Percentiles rank a stretch among this genome's conserved stretches.
These are phyloP conservation scores for Tillus elongatus DNA, from an alignment of 2,888 invertebrate species.

Conservation along the genomic window DNA sequence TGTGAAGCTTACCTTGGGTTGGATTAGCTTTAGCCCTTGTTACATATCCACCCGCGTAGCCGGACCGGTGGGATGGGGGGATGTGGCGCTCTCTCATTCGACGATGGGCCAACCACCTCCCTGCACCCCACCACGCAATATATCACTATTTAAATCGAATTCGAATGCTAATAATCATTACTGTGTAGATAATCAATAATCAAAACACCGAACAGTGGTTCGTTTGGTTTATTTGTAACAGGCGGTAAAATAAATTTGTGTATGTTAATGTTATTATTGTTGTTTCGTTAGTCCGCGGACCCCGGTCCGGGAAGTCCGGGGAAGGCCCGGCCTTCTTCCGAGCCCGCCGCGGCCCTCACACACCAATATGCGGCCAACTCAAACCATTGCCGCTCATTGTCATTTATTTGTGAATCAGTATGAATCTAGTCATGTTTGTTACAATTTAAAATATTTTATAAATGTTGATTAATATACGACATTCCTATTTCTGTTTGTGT, in stretches of 20 bases:
- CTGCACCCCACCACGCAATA: slow-evolving; percentile 34
- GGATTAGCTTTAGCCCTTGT: slow-evolving; percentile 49
- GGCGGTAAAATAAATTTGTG: slow-evolving; percentile 15
- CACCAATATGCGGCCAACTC: slow-evolving; percentile 34
- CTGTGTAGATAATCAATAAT: slow-evolving; percentile 46
- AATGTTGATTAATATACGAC: slow-evolving; percentile 49
- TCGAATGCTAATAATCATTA: slow-evolving; percentile 43
- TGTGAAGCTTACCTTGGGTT: slow-evolving; percentile 52
- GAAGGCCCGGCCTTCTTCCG: slow-evolving; percentile 45
- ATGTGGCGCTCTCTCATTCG: slow-evolving; percentile 34
- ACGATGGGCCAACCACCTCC: slow-evolving; percentile 28
- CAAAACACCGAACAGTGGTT: slow-evolving; percentile 40
- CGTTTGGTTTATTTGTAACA: slow-evolving; percentile 28
- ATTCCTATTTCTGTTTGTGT: slow-evolving; percentile 42
- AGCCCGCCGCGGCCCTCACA: slow-evolving; percentile 21
- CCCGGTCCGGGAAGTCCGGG: slow-evolving; percentile 36
- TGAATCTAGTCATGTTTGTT: slow-evolving; percentile 49
- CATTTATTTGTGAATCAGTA: slow-evolving; percentile 45
- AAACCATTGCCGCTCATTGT: slow-evolving; percentile 37
- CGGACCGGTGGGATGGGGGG: slow-evolving; percentile 25
- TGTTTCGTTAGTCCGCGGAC: slow-evolving; percentile 30
- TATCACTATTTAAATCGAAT: slow-evolving; percentile 41
- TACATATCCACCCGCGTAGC: slow-evolving; percentile 46
- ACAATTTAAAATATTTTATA: slow-evolving; percentile 49
- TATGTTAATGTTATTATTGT: slow-evolving; percentile 40